A percentile compares a stretch with the other conserved stretches of the same genome.
These are phyloP conservation scores for Solea senegalensis DNA, from an alignment of 2,113 vertebrate species.

Conservation along the genomic window DNA sequence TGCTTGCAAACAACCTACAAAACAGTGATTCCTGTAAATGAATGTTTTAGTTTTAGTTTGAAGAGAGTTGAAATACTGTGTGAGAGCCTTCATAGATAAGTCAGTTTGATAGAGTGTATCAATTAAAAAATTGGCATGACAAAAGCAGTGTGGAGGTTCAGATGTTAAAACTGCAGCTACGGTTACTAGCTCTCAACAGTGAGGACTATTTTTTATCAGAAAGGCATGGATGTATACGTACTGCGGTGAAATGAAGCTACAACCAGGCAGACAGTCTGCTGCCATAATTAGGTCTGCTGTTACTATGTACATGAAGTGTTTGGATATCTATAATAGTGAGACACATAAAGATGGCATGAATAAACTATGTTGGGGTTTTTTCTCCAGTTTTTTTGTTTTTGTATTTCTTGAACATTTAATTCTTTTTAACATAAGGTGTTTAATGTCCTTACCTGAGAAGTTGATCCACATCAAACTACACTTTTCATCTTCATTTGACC, in stretches of 20 bases:
- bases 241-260: slow-evolving; percentile 24
- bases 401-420: slow-evolving; percentile 8
- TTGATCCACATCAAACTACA: slow-evolving; percentile 51
- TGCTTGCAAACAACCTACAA: slow-evolving; percentile 13
- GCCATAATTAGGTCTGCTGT: slow-evolving; percentile 29
- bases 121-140: neutral
- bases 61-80: slow-evolving; percentile 4
- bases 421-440: slow-evolving; percentile 54
- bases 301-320: slow-evolving; percentile 40
- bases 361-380: slow-evolving; percentile 34
- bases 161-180: neutral
- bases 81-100: slow-evolving; percentile 2
- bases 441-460: slow-evolving; percentile 79
- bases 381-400: neutral
- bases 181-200: neutral
- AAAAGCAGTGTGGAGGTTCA: slow-evolving; percentile 1
- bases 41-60: slow-evolving; percentile 1
- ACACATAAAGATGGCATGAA: slow-evolving; percentile 33
- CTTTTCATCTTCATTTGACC: slow-evolving; percentile 24
- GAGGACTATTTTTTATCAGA: slow-evolving; percentile 15
- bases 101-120: neutral
- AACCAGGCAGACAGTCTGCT: slow-evolving; percentile 29
- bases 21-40: slow-evolving; percentile 7
- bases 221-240: slow-evolving; percentile 30
- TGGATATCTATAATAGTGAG: slow-evolving; percentile 42